Percentiles rank a stretch among this genome's conserved stretches.
Conservation (phyloP, 2,888 invertebrate genomes). For the Nezara viridula region DNA sequence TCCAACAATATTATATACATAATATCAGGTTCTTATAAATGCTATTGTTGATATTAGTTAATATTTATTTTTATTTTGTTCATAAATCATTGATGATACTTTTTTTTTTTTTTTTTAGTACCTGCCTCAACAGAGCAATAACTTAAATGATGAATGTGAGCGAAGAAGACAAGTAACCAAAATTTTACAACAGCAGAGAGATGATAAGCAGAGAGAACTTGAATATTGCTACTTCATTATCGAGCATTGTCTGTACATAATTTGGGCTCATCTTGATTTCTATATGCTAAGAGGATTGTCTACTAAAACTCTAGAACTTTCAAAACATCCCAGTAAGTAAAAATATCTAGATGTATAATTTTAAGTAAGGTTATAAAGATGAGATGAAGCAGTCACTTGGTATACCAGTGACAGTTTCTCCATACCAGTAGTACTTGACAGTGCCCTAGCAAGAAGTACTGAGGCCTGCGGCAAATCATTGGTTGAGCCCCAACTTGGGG, state of each 20-base stretch:
- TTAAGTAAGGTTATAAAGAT: neutral
- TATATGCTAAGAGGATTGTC: conserved; percentile 77
- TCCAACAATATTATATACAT: too few relatives aligned
- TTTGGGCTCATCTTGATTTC: conserved; percentile 84
- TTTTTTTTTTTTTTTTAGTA: conserved; percentile 63
- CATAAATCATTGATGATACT: conserved; percentile 50
- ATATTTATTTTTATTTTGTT: conserved; percentile 2
- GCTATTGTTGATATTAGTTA: too few relatives aligned
- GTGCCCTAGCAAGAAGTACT: too few relatives aligned
- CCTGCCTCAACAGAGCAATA: conserved; percentile 64
- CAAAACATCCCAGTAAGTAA: conserved; percentile 60
- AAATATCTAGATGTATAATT: neutral
- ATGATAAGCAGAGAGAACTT: conserved; percentile 72
- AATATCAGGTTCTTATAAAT: too few relatives aligned
- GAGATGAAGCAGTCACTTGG: neutral
- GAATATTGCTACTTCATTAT: conserved; percentile 78
- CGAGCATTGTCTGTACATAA: conserved; percentile 80
- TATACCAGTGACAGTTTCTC: too few relatives aligned
- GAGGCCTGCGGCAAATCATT: too few relatives aligned
- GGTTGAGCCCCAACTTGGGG: too few relatives aligned
- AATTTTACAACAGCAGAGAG: conserved; percentile 71
- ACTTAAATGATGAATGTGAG: conserved; percentile 65
- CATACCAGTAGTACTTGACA: neutral
- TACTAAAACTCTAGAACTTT: conserved; percentile 63
- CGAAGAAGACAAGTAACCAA: conserved; percentile 65